These are phyloP conservation scores for Toxotes lorentzi DNA, from an alignment of 2,797 vertebrate genomes.

Conservation along the genomic window DNA sequence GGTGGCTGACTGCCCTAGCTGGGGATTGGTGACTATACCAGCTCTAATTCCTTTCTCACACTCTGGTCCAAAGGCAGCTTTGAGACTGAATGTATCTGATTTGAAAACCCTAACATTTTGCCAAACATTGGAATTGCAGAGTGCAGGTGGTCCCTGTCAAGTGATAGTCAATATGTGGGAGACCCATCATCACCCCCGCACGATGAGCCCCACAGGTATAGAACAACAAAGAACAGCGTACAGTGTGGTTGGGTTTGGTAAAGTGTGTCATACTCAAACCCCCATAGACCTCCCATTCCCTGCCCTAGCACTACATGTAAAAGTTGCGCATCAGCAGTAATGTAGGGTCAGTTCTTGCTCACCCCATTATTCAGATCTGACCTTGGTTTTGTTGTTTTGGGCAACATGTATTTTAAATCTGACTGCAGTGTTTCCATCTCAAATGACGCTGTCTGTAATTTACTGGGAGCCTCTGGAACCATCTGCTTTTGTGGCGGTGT, in stretches of 20 bases:
- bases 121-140: conserved; percentile 92
- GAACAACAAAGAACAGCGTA: conserved; percentile 57
- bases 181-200: conserved; percentile 98
- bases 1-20: conserved; percentile 68
- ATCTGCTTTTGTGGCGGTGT: not conserved
- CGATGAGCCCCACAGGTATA: conserved; percentile 99
- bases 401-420: not conserved
- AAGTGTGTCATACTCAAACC: conserved; percentile 44
- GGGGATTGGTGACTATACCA: conserved; percentile 76
- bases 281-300: not conserved
- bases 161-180: conserved; percentile 99
- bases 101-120: conserved; percentile 81
- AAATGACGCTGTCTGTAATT: not conserved
- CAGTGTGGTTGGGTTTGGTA: conserved; percentile 58
- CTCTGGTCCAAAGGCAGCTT: conserved; percentile 58
- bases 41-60: conserved; percentile 69
- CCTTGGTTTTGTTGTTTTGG: conserved; percentile 4
- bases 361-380: not conserved
- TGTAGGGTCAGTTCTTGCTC: not conserved
- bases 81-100: conserved; percentile 65
- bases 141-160: conserved; percentile 93
- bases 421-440: conserved; percentile 41
- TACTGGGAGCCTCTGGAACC: not conserved
- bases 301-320: not conserved
- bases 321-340: not conserved